Evolutionary conservation across 2,113 vertebrate species (phyloP), one percentile per base, ranked within the genome.

Genomic region (Serinus canaria): DNA sequence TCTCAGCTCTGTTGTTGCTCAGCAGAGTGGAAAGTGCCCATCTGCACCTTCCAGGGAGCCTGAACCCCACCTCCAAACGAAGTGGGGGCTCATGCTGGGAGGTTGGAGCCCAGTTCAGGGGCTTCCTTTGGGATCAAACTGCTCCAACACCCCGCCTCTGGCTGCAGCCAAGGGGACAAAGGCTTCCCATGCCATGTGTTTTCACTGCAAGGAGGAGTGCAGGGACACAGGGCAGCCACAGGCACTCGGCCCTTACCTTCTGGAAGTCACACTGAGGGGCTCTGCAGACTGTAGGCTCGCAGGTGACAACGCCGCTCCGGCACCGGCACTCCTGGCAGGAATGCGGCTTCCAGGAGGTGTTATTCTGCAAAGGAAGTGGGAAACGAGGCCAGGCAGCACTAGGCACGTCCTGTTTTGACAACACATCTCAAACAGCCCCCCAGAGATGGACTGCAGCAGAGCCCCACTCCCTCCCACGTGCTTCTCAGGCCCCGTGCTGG

Each of bases 301-400:
- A 99, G 95, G 98, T 92, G 95, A 98, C 93, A 50, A 99, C 87
- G n/a, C 97, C 95, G 28, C 97, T 83, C 81, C 75, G 95, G 97
- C 99, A 99, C 80, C 30, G 96, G 91, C 99, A 99, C 90, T 98
- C 98, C 92, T 97, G 98, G 97, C 99, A 99, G 4, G 98, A 97
- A 87, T 99, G 98, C 0, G 98, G 98, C 62, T 98, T 98, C 99
- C 99, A 99, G 86, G 89, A 56, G 2, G 99, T 98, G 95, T 98
- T 97, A 95, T 99, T 99, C 99, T 99, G 98, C 79, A 90, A 97
- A 89, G 6, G 95, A 97, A 84, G 74, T 66, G 75, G 63, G 41
- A 63, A 85, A 86, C 39, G 52, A 97, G 92, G 90, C 64, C 68
- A 30, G 23, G 52, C 17, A 63, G 88, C 58, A 56, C 77, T 31